These are phyloP conservation scores for Eptesicus fuscus DNA, from an alignment of 2,113 vertebrate genomes.

Conservation along the genomic window DNA sequence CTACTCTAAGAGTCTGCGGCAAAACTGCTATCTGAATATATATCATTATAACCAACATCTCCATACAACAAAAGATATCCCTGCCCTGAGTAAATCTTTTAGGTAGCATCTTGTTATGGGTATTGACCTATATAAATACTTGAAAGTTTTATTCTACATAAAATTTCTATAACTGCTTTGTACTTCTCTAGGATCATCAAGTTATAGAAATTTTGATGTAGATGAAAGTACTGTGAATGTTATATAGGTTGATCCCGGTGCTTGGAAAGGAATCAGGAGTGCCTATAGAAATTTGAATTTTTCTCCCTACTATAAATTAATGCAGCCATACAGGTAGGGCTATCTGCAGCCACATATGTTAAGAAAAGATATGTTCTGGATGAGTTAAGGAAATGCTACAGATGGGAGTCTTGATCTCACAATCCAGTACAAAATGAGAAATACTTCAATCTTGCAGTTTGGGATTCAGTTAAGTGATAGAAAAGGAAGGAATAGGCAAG, in stretches of 20 bases:
- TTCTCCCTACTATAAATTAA: background rate
- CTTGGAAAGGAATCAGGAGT: background rate
- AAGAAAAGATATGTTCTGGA: background rate
- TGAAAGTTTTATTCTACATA: conserved; percentile 38
- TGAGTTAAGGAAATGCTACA: background rate
- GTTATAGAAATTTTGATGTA: conserved; percentile 65
- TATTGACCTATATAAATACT: conserved; percentile 29
- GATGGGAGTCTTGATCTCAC: background rate
- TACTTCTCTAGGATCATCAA: background rate
- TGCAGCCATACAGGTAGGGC: background rate
- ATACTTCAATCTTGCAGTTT: background rate
- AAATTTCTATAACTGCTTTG: conserved; percentile 59
- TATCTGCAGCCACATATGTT: background rate
- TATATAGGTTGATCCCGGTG: background rate
- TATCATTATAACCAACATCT: background rate
- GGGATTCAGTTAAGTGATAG: background rate
- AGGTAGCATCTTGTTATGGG: background rate
- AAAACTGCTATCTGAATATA: conserved; percentile 1
- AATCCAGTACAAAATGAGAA: background rate
- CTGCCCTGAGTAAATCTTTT: background rate
- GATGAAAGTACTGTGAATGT: background rate
- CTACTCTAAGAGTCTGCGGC: conserved; percentile 39
- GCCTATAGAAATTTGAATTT: background rate
- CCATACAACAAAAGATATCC: background rate
- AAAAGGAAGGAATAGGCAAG: background rate